Conservation (phyloP, 2,888 invertebrate species). For the Nipponacmea schrenckii region DNA sequence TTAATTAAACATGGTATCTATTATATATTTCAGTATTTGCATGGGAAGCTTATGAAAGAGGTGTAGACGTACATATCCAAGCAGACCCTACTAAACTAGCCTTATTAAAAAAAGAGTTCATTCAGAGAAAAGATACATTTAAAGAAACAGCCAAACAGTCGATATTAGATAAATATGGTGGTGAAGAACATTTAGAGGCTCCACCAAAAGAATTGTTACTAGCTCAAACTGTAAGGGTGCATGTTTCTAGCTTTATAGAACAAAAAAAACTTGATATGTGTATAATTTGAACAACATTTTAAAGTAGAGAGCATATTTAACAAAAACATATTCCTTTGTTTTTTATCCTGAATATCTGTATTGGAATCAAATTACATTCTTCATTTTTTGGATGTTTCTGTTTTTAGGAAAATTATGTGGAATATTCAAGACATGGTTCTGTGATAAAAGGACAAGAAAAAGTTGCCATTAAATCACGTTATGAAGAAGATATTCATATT, state of each 20-base stretch:
- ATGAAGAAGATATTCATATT: constrained; percentile 91
- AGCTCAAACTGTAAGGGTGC: constrained; percentile 79
- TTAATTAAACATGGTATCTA: too few species aligned
- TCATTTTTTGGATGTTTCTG: too few species aligned
- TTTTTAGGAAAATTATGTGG: constrained; percentile 86
- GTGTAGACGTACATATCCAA: constrained; percentile 73
- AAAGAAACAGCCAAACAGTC: constrained; percentile 84
- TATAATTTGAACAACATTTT: too few species aligned
- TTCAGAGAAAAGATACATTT: constrained; percentile 87
- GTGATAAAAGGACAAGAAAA: constrained; percentile 84
- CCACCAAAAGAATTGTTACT: constrained; percentile 89
- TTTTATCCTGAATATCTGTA: too few species aligned
- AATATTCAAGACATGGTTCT: constrained; percentile 94
- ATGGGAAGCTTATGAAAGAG: constrained; percentile 90
- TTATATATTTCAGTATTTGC: constrained; percentile 78
- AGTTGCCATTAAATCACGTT: constrained; percentile 84
- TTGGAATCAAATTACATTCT: too few species aligned
- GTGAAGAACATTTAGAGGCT: constrained; percentile 85
- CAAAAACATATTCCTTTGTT: too few species aligned
- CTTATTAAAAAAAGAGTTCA: constrained; percentile 87
- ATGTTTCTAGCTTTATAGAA: too few species aligned
- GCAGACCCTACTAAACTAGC: constrained; percentile 99
- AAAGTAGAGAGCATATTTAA: too few species aligned
- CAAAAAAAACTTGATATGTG: too few species aligned
- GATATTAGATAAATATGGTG: constrained; percentile 93